Evolutionary conservation across 2,113 vertebrate genomes (phyloP), one percentile per base, ranked within the genome.

Genomic region (Bettongia penicillata): DNA sequence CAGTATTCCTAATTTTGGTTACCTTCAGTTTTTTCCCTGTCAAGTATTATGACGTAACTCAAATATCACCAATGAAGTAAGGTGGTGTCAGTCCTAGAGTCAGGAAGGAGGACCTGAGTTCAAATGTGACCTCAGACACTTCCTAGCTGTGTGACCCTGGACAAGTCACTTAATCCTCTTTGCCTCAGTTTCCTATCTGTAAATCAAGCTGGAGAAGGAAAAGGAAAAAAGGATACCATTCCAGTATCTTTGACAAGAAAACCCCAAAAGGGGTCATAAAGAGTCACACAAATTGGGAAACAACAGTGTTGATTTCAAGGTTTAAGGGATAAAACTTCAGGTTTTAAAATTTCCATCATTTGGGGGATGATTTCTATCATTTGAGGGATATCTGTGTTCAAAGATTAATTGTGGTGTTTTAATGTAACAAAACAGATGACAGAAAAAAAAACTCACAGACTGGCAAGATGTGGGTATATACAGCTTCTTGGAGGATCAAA

Each of bases 401-500:
- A 92, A 95, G 97, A 97, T 97, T 97, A 57, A 94, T 94, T 98
- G 97, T 31, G 12, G 97, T 98, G 96, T 98, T 98, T 98, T 97
- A 98, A 98, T 96, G 97, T 96, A 98, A 96, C 98, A 98, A 97
- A 97, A 97, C 4, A 57, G 95, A 93, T 96, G 97, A 98, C 95
- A 98, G 97, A 98, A 96, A 93, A 95, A 98, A 55, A 61, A 31
- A 53, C 12, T 97, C 92, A 93, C 96, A 97, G 98, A 98, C 98
- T 98, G 98, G 98, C 98, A 93, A 98, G 95, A 94, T 93, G 96
- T 99, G 98, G 97, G 97, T 98, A 98, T 12, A 68, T 16, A 57
- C 89, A 98, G 98, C 98, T 97, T 97, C 97, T 97, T 31, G 89
- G 91, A 55, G 61, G 99, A 99, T 99, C 99, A 99, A 99, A 99